phyloP scores from a whole-genome alignment of 2,113 vertebrate genomes.

The Peromyscus maniculatus region DNA sequence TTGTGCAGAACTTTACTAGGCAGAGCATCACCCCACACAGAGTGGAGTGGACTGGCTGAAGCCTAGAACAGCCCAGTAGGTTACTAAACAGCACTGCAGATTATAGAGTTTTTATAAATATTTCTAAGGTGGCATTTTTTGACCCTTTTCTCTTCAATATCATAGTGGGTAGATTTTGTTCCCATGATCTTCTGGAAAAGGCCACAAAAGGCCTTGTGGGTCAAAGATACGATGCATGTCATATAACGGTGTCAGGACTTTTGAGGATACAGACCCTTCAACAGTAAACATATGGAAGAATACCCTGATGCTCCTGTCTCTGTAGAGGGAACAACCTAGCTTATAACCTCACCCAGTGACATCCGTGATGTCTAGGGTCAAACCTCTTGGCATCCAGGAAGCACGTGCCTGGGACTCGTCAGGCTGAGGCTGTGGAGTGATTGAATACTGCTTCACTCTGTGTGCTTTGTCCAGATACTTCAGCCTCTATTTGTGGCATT shows the following conservation, averaged over 20 bases:
- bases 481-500: neutral
- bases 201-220: neutral
- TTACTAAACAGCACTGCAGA: too few species aligned
- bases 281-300: neutral
- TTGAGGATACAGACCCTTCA: neutral
- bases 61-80: neutral
- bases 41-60: too few species aligned
- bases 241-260: neutral
- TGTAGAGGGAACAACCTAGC: too few species aligned
- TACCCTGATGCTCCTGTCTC: neutral
- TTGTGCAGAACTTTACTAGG: neutral
- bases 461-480: neutral
- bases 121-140: neutral
- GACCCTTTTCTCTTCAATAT: neutral
- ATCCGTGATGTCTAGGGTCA: rapidly evolving
- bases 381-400: rapidly evolving
- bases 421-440: rapidly evolving
- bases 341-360: rapidly evolving
- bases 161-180: neutral
- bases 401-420: rapidly evolving
- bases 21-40: neutral
- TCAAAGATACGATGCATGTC: neutral
- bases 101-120: neutral
- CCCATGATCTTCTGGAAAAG: neutral
- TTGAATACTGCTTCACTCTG: rapidly evolving